Conservation (phyloP, 2,888 invertebrate species). For the Cephus runcator region DNA sequence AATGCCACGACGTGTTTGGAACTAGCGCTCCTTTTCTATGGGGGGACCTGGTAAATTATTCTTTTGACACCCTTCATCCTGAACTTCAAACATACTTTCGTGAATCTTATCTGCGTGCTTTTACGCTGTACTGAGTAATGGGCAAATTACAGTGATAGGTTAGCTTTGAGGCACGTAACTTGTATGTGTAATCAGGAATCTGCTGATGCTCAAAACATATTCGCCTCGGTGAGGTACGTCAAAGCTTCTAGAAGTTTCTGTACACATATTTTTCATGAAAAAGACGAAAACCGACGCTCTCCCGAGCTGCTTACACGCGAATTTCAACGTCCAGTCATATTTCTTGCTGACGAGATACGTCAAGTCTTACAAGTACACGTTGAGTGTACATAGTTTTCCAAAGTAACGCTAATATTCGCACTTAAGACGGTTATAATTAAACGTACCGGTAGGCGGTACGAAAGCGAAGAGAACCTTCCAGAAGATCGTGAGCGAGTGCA, state of each 20-base stretch:
- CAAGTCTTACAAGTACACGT: not conserved
- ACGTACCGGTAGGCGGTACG: slow-evolving; percentile 95
- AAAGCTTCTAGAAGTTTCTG: not conserved
- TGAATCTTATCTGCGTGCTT: not conserved
- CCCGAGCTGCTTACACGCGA: not conserved
- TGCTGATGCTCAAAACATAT: not conserved
- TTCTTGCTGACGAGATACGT: not conserved
- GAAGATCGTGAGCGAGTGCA: slow-evolving; percentile 96
- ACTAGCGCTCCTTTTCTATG: not conserved
- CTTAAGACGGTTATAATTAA: not conserved
- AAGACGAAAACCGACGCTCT: not conserved
- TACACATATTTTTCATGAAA: not conserved
- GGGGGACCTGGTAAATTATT: not conserved
- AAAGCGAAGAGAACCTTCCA: slow-evolving; percentile 99
- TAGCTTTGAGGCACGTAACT: not conserved
- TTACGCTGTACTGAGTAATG: not conserved
- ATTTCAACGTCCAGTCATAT: not conserved
- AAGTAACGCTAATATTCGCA: not conserved
- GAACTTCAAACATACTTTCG: not conserved
- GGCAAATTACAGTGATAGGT: not conserved
- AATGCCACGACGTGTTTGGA: not conserved
- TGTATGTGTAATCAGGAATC: not conserved
- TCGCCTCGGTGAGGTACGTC: not conserved
- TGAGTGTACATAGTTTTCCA: not conserved
- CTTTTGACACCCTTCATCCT: not conserved